phyloP scores from a whole-genome alignment of 2,113 vertebrate species.

The Cinclus cinclus region DNA sequence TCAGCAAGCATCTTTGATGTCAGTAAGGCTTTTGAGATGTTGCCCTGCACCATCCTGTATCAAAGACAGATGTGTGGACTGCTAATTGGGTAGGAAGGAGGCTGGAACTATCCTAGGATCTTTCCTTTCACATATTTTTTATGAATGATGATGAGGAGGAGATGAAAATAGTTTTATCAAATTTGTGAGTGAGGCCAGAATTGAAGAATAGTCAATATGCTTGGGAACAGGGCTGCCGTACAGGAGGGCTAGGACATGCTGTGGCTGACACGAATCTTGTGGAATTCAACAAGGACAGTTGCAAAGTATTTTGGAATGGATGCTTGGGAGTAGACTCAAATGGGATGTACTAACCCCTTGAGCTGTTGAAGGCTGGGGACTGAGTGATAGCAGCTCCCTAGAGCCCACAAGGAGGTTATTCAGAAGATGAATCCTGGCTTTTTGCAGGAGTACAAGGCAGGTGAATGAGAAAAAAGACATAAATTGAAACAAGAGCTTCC shows the following conservation, averaged over 20 bases:
- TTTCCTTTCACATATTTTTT: not conserved
- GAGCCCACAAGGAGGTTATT: not conserved
- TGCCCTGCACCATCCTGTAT: not conserved
- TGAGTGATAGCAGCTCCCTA: not conserved
- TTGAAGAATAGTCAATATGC: not conserved
- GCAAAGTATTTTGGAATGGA: not conserved
- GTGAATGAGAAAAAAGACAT: not conserved
- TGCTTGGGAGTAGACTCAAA: not conserved
- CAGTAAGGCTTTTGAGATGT: not conserved
- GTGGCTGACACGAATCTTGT: not conserved
- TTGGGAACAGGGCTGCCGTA: not conserved
- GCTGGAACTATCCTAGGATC: not conserved
- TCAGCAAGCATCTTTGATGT: not conserved
- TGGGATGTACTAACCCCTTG: not conserved
- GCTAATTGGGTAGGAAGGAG: not conserved
- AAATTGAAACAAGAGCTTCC: not conserved
- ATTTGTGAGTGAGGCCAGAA: not conserved
- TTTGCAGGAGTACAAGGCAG: not conserved
- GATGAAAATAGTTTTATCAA: not conserved
- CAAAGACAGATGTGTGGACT: not conserved
- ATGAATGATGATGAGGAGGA: not conserved
- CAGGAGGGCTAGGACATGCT: not conserved
- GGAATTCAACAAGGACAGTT: not conserved
- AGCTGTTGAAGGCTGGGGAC: not conserved
- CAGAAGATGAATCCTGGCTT: not conserved